These are phyloP conservation scores for Acleris emargana DNA, from an alignment of 2,888 invertebrate genomes.

Conservation along the genomic window DNA sequence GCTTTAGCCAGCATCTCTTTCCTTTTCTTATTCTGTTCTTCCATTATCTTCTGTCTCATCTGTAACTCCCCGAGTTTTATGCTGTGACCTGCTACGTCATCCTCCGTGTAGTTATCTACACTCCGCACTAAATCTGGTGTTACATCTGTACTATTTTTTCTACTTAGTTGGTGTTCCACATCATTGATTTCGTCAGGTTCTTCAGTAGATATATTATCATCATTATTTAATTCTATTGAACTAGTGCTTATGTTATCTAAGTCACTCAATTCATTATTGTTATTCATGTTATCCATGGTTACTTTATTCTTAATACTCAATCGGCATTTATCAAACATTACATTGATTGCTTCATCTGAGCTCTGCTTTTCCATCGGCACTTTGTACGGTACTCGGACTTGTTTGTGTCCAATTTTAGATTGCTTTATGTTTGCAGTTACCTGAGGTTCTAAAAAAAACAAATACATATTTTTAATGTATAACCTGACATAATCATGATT, in stretches of 20 bases:
- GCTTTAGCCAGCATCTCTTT: slow-evolving; percentile 89
- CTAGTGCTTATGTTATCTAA: slow-evolving; percentile 41
- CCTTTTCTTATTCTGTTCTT: slow-evolving; percentile 91
- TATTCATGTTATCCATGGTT: slow-evolving; percentile 37
- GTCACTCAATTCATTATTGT: slow-evolving; percentile 38
- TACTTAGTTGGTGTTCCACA: slow-evolving; percentile 40
- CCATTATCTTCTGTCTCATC: slow-evolving; percentile 88
- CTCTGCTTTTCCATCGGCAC: slow-evolving; percentile 53
- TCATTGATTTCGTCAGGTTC: slow-evolving; percentile 41
- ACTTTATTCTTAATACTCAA: slow-evolving; percentile 63
- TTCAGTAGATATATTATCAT: slow-evolving; percentile 40
- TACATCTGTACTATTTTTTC: slow-evolving; percentile 49
- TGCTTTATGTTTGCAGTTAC: slow-evolving; percentile 49
- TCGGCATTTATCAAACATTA: slow-evolving; percentile 71
- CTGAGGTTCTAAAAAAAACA: slow-evolving; percentile 45
- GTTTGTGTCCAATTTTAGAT: slow-evolving; percentile 55
- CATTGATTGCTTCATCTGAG: slow-evolving; percentile 65
- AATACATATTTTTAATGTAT: neutral
- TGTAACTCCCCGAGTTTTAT: slow-evolving; percentile 87
- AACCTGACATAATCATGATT: neutral
- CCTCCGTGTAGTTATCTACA: slow-evolving; percentile 66
- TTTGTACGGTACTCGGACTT: slow-evolving; percentile 51
- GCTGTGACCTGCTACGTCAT: slow-evolving; percentile 70
- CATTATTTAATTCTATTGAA: slow-evolving; percentile 20
- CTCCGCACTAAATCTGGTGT: slow-evolving; percentile 65